A percentile compares a stretch with the other conserved stretches of the same genome.
Evolutionary conservation across 2,113 vertebrate genomes (phyloP).

Genomic region (Macheiramphus alcinus): DNA sequence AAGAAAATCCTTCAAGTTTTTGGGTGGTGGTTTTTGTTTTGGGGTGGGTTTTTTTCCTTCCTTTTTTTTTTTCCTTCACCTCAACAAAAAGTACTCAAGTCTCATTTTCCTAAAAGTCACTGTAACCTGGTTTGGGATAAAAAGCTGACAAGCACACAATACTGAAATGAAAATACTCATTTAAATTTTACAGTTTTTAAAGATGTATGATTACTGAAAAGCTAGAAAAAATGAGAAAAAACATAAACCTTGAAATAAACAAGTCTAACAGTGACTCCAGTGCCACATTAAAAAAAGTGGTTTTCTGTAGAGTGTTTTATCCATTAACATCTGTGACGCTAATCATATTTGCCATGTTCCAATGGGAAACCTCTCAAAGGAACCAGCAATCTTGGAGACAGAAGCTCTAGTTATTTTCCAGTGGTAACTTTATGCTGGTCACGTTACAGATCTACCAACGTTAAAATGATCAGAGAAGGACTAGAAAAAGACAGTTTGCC

Average conservation of each 20-base stretch:
- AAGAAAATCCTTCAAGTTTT: not conserved
- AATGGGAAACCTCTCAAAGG: not conserved
- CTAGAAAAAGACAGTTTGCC: not conserved
- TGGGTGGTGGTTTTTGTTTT: not conserved
- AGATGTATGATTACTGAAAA: not conserved
- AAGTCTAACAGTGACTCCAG: not conserved
- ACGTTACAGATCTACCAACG: not conserved
- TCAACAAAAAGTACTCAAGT: not conserved
- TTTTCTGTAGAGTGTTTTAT: not conserved
- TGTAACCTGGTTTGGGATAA: not conserved
- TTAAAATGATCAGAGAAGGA: not conserved
- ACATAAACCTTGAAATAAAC: not conserved
- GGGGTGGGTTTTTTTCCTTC: too few species aligned
- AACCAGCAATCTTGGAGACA: not conserved
- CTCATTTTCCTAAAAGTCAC: not conserved
- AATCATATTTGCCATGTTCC: not conserved
- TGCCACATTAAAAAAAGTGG: not conserved
- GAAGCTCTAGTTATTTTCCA: not conserved
- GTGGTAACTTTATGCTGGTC: not conserved
- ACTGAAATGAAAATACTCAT: not conserved
- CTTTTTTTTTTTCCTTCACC: not conserved
- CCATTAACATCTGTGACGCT: not conserved
- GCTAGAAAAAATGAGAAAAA: not conserved
- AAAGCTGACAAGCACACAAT: fast-evolving
- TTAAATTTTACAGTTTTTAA: not conserved